These are phyloP conservation scores for Chaenocephalus aceratus DNA, from an alignment of 2,113 vertebrate genomes.

Conservation along the genomic window DNA sequence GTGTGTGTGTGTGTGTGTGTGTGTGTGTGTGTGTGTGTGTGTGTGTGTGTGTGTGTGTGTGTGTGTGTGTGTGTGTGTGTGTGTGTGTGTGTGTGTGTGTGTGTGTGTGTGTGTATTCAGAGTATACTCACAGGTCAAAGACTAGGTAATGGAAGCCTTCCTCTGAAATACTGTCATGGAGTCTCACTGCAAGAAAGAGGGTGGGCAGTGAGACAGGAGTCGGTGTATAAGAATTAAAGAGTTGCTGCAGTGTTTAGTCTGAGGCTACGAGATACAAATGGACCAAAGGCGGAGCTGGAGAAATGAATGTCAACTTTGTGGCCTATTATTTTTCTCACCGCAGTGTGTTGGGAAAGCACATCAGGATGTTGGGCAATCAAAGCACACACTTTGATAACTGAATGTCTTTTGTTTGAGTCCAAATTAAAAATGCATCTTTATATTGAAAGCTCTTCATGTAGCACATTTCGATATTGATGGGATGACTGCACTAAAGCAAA, in stretches of 20 bases:
- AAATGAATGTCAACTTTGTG: slow-evolving; percentile 21
- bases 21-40: slow-evolving; percentile 1
- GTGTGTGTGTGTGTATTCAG: slow-evolving; percentile 18
- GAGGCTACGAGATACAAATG: neutral
- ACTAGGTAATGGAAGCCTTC: slow-evolving; percentile 83
- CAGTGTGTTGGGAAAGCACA: slow-evolving; percentile 7
- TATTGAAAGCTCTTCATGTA: neutral
- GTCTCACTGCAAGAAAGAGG: slow-evolving; percentile 73
- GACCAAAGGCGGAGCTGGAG: slow-evolving; percentile 2
- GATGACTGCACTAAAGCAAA: neutral
- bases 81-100: too few species aligned
- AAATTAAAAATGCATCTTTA: neutral
- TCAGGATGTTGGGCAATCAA: slow-evolving; percentile 11
- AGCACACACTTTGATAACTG: neutral
- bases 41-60: slow-evolving; percentile 18
- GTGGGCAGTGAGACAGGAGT: slow-evolving; percentile 24
- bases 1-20: neutral
- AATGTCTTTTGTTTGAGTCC: slow-evolving; percentile 9
- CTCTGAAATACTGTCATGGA: slow-evolving; percentile 83
- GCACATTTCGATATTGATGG: neutral
- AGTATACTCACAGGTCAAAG: slow-evolving; percentile 82
- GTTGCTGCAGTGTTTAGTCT: neutral
- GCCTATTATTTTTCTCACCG: slow-evolving; percentile 4
- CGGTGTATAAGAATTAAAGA: neutral
- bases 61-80: too few species aligned